Conservation (phyloP, 2,113 vertebrate genomes). For the Catharus minimus region DNA sequence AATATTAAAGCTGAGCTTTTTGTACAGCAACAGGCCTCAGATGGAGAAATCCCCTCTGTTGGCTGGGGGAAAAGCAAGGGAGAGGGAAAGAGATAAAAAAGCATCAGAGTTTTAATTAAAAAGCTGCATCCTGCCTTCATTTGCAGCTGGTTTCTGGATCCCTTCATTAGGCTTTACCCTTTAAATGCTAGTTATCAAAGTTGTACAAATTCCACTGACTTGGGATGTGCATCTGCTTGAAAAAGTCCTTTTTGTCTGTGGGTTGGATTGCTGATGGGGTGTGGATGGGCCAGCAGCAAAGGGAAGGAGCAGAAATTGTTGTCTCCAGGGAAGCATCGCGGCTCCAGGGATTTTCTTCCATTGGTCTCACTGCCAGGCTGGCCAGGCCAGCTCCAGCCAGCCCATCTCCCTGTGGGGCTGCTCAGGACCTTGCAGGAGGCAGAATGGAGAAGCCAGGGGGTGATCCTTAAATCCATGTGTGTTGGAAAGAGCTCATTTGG, state of each 20-base stretch:
- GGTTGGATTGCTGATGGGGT: not conserved
- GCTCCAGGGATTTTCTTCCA: not conserved
- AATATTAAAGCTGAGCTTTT: slow-evolving; percentile 45
- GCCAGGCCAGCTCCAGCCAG: not conserved
- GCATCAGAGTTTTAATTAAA: slow-evolving; percentile 67
- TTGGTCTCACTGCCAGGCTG: not conserved
- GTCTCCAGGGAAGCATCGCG: accelerated
- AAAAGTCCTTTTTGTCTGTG: not conserved
- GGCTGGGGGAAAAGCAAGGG: not conserved
- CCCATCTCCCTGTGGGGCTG: accelerated
- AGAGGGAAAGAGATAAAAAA: slow-evolving; percentile 42
- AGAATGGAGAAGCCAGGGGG: no score
- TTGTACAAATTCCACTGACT: not conserved
- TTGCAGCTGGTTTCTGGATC: slow-evolving; percentile 28
- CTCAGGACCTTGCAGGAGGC: accelerated
- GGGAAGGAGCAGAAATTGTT: not conserved
- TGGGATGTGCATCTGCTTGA: not conserved
- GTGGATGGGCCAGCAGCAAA: not conserved
- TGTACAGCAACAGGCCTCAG: not conserved
- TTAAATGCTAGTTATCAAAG: slow-evolving; percentile 57
- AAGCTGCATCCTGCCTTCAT: slow-evolving; percentile 2
- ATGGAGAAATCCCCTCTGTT: slow-evolving; percentile 7
- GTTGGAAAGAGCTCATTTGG: not conserved
- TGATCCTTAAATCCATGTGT: not conserved
- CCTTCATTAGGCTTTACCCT: slow-evolving; percentile 52